These are phyloP conservation scores for Tangara arthus DNA, from an alignment of 2,797 vertebrate species.

Conservation along the genomic window DNA sequence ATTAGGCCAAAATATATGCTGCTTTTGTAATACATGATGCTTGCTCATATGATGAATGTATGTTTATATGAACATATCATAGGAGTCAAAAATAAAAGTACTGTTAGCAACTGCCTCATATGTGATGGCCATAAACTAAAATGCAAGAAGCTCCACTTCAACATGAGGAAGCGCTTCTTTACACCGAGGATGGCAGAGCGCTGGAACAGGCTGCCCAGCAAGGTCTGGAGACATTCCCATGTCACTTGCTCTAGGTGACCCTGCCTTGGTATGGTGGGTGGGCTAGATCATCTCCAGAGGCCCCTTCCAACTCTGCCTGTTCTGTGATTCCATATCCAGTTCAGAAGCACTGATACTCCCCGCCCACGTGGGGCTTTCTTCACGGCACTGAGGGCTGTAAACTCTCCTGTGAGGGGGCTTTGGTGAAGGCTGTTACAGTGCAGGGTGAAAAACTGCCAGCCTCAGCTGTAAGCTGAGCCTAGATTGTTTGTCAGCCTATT, in stretches of 20 bases:
- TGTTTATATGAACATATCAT: neutral
- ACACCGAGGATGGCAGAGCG: neutral
- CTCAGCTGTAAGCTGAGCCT: neutral
- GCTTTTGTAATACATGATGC: neutral
- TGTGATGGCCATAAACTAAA: neutral
- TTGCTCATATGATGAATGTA: neutral
- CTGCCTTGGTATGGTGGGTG: neutral
- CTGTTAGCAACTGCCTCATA: neutral
- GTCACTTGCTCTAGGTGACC: neutral
- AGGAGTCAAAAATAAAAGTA: neutral
- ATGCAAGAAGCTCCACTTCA: neutral
- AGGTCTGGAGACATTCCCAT: neutral
- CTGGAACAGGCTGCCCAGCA: neutral
- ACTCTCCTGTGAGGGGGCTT: accelerated
- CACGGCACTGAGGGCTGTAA: neutral
- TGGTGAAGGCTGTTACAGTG: neutral
- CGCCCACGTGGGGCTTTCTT: neutral
- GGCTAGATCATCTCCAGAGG: neutral
- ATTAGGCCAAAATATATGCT: neutral
- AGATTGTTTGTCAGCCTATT: neutral
- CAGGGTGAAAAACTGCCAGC: neutral
- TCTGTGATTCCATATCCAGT: neutral
- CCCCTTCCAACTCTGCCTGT: neutral
- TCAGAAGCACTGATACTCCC: neutral
- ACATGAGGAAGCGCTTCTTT: neutral